phyloP scores from a whole-genome alignment of 1,140 invertebrate genomes.

The Dreissena polymorpha region DNA sequence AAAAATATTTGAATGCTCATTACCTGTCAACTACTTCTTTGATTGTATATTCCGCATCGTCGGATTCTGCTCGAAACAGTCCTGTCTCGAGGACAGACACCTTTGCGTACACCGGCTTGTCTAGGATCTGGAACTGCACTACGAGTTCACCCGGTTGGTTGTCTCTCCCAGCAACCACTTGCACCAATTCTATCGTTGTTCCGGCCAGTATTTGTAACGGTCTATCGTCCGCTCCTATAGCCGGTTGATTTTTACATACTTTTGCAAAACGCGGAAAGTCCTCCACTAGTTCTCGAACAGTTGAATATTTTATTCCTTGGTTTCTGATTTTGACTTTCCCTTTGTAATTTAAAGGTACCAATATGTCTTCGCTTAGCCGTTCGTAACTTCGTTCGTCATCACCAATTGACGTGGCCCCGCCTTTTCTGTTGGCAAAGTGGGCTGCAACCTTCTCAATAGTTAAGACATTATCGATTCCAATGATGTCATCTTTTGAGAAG shows the following conservation, averaged over 20 bases:
- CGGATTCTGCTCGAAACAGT: constrained; percentile 19
- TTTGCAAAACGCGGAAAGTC: constrained; percentile 42
- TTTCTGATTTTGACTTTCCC: constrained; percentile 17
- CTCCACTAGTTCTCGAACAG: constrained; percentile 8
- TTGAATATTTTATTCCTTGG: not conserved
- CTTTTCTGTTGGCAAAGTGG: constrained; percentile 10
- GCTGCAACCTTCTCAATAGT: constrained; percentile 37
- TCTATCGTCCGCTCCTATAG: not conserved
- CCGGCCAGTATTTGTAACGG: constrained; percentile 11
- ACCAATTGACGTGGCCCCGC: not conserved
- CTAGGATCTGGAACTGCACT: constrained; percentile 5
- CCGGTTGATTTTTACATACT: not conserved
- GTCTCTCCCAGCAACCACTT: constrained; percentile 8
- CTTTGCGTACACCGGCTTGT: not conserved
- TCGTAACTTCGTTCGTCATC: not conserved
- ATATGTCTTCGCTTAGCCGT: constrained; percentile 6
- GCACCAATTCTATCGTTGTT: constrained; percentile 29
- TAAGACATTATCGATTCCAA: constrained; percentile 14
- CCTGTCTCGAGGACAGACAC: constrained; percentile 8
- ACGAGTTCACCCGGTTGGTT: not conserved
- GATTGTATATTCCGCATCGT: constrained; percentile 31
- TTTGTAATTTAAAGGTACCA: constrained; percentile 40
- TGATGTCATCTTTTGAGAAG: constrained; percentile 32
- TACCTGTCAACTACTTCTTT: constrained; percentile 41
- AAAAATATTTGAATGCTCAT: too few relatives aligned